Evolutionary conservation across 2,888 invertebrate genomes (phyloP).

Genomic region (Phoenoteleia sp.): DNA sequence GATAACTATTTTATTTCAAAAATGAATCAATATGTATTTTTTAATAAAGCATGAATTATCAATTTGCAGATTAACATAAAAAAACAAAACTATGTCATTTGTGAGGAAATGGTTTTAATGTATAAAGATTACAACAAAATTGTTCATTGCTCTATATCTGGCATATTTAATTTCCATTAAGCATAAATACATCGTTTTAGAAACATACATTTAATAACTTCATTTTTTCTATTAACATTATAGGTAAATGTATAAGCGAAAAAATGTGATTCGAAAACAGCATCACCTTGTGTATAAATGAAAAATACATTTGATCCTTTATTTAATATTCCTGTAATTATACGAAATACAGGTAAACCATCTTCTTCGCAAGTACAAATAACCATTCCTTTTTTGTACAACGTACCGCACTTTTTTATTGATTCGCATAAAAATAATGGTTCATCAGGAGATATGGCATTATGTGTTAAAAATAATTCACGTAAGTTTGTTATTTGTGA

Average conservation of each 20-base stretch:
- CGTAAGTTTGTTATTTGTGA: background rate
- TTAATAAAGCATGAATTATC: no score
- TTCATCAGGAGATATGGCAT: background rate
- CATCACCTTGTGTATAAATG: background rate
- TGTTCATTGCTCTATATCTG: no score
- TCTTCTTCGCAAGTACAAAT: constrained; percentile 19
- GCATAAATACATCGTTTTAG: no score
- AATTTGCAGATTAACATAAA: no score
- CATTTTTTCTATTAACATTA: background rate
- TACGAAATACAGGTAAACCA: constrained; percentile 33
- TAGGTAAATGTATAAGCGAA: background rate
- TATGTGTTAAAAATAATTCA: constrained; percentile 3
- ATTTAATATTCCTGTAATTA: constrained; percentile 6
- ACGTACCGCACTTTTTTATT: background rate
- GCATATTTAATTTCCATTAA: no score
- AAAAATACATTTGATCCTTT: background rate
- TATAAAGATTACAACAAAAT: no score
- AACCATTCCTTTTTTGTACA: constrained; percentile 22
- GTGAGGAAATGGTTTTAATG: no score
- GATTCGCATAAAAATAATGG: constrained; percentile 3
- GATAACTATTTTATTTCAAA: no score
- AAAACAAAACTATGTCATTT: no score
- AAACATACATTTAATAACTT: background rate
- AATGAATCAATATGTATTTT: no score
- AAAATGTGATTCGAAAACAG: constrained; percentile 1